These are phyloP conservation scores for Hyla sarda DNA, from an alignment of 2,113 vertebrate genomes.

Conservation along the genomic window DNA sequence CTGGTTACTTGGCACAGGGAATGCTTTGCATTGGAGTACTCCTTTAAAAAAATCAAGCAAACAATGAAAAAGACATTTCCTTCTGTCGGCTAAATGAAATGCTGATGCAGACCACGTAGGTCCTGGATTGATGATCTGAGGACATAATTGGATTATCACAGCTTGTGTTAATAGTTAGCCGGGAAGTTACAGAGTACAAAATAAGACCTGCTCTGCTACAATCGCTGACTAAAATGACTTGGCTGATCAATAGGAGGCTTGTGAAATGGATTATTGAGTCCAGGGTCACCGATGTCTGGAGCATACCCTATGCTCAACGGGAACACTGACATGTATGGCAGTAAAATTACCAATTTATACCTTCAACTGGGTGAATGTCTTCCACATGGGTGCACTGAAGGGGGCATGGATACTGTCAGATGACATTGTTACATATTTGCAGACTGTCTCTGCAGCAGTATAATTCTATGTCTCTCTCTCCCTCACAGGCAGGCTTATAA, in stretches of 20 bases:
- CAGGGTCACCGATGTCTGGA: background rate
- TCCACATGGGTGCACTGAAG: too few species aligned
- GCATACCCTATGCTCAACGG: background rate
- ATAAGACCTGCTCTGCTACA: background rate
- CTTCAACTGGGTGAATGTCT: background rate
- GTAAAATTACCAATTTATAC: background rate
- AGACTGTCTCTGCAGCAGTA: background rate
- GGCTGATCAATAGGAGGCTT: background rate
- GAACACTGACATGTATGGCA: background rate
- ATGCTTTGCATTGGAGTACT: too few species aligned
- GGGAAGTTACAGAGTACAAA: background rate
- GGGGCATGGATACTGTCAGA: too few species aligned
- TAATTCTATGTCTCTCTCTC: background rate
- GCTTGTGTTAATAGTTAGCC: background rate
- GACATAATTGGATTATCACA: constrained; percentile 14
- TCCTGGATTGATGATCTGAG: background rate
- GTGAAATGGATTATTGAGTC: constrained; percentile 1
- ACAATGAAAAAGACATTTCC: background rate
- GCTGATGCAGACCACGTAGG: background rate
- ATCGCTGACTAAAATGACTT: background rate
- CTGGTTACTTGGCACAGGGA: too few species aligned
- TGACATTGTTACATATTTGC: background rate
- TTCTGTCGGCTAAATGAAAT: background rate
- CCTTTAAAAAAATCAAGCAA: too few species aligned
- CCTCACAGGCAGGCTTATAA: background rate